Base-by-base conservation (phyloP, 2,888 invertebrate species). In the Clunio marinus region DNA sequence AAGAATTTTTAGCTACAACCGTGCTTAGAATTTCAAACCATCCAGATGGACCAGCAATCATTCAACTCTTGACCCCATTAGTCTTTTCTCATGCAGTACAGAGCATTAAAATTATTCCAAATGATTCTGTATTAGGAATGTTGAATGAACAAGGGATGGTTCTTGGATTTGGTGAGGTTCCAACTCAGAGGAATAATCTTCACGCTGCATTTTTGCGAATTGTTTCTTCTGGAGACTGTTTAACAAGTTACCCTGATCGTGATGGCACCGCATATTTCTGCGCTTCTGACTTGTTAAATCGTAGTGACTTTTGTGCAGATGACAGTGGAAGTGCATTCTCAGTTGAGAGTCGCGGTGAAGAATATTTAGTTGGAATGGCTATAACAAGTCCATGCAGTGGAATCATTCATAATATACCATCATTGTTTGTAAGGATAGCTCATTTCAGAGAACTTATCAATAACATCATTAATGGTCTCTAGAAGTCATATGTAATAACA, bases 271-370 rank as follows among this genome's bases (percentile, higher is more conserved):
- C 51, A 2, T 51, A 13, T 17, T 51, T 65, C 28, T 59, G 68
- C 15, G 59, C 45, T 59, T 20, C n/a, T 10, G 68, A 68, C 27
- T 15, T 8, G 0, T 10, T 20, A 28, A 17, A 24, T 27, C 45
- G 58, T 2, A 24, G 17, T 32, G 59, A 68, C 25, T 55, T 68
- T 28, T 68, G 68, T 27, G 20, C 41, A 10, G 32, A 57, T 28
- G 68, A 60, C 27, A 25, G 25, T 28, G 68, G 68, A 1, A 58
- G 45, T n/a, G 45, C 27, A 13, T 68, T 68, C 45, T 45, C 59
- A 7, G 22, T 59, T 0, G 7, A 20, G 2, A 20, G 25, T 4
- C 41, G 68, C 22, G 68, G 68, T 3, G 10, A 37, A 17, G 46
- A 59, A 45, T 28, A 46, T 41, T 24, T 59, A 1, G 27, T 37